Percentiles rank a stretch among this genome's conserved stretches.
phyloP scores from a whole-genome alignment of 2,888 invertebrate species.

The Drosophila rubida region DNA sequence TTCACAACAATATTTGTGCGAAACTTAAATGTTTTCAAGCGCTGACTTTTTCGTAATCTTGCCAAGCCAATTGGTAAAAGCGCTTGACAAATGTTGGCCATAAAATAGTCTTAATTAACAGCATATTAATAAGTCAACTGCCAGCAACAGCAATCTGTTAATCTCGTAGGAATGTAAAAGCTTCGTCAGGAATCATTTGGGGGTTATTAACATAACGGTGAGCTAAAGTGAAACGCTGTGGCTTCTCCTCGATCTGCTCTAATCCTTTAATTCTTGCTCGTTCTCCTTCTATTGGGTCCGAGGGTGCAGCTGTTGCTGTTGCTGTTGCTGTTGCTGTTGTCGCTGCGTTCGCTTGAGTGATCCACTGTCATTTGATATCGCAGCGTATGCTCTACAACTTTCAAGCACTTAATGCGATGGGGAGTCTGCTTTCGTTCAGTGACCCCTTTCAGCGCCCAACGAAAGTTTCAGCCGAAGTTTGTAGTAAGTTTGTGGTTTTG shows the following conservation, averaged over 20 bases:
- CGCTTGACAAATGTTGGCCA: background rate
- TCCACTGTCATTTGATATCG: conserved; percentile 46
- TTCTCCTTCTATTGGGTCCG: background rate
- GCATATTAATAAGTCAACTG: background rate
- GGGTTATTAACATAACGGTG: background rate
- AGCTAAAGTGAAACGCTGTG: too few relatives aligned
- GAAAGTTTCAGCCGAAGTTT: conserved; percentile 53
- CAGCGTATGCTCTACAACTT: conserved; percentile 11
- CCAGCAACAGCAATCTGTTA: too few relatives aligned
- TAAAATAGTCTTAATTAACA: background rate
- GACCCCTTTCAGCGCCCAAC: conserved; percentile 61
- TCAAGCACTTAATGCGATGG: background rate
- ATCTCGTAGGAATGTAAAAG: background rate
- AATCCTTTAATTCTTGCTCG: conserved; percentile 3
- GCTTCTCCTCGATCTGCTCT: background rate
- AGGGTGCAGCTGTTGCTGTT: conserved; percentile 43
- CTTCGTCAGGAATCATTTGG: background rate
- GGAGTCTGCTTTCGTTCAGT: conserved; percentile 61
- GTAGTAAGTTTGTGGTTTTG: conserved; percentile 15
- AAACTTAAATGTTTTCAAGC: background rate
- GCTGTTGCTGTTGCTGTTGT: conserved; percentile 40
- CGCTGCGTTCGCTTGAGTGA: conserved; percentile 24
- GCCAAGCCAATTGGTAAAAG: background rate
- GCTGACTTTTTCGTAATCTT: background rate
- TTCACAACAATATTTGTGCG: too few relatives aligned